Percentiles rank a stretch among this genome's conserved stretches.
phyloP scores from a whole-genome alignment of 2,888 invertebrate genomes.

The Harpagoxenus sublaevis region DNA sequence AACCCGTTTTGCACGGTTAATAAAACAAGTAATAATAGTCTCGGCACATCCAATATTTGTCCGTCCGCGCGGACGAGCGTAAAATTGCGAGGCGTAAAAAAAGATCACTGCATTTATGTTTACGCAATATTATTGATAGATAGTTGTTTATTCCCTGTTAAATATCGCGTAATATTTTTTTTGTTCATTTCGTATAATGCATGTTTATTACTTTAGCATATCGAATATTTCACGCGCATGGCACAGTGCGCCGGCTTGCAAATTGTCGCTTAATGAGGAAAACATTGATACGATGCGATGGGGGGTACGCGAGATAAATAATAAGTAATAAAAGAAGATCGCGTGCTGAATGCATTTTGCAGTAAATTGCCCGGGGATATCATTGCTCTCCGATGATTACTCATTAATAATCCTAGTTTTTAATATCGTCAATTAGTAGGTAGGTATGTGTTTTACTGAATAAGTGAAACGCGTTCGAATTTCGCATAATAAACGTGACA shows the following conservation, averaged over 20 bases:
- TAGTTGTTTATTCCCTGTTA: conserved; percentile 24
- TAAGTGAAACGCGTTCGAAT: background rate
- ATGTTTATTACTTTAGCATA: background rate
- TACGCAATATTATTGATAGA: conserved; percentile 31
- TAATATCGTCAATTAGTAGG: background rate
- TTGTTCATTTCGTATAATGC: background rate
- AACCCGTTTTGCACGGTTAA: conserved; percentile 61
- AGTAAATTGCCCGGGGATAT: background rate
- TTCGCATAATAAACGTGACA: background rate
- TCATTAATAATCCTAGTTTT: background rate
- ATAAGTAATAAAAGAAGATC: background rate
- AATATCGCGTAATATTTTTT: conserved; percentile 17
- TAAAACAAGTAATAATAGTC: conserved; percentile 73
- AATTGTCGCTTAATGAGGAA: conserved; percentile 4
- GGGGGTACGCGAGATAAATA: background rate
- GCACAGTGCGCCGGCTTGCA: background rate
- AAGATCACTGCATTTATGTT: conserved; percentile 23
- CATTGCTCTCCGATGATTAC: background rate
- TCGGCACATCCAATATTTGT: conserved; percentile 58
- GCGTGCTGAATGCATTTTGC: background rate
- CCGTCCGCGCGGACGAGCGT: conserved; percentile 46
- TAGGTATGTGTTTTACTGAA: background rate
- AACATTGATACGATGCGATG: conserved; percentile 1
- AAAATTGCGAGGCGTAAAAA: conserved; percentile 36
- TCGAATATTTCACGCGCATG: background rate